Base-by-base conservation (phyloP, 2,113 vertebrate species). In the Anarhynchus alexandrinus region DNA sequence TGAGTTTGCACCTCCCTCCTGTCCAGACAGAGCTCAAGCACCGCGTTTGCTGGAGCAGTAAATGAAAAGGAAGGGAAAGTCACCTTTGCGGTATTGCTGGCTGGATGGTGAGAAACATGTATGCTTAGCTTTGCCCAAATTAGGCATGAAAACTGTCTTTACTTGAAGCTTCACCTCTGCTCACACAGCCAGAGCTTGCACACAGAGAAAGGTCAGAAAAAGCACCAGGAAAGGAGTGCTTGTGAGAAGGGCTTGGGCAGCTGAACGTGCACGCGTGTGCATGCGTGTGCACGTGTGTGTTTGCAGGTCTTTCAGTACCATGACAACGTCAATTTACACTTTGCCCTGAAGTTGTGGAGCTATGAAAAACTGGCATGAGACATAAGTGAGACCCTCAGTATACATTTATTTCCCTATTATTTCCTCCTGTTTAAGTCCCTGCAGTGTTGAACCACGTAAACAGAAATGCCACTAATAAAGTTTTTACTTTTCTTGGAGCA, bases 261-360 rank as follows among this genome's bases (percentile, higher is more conserved):
- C 27, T 52, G 58, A 43, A 29, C 1, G 1, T 18, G 32, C 8
- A 10, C 4, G 38, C 0, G 3, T 65, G 21, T 69, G 52, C 43
- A 16, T 9, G 27, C 12, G 10, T 16, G 19, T 77, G 25, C 34
- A 11, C 14, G 3, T 36, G 32, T 58, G 45, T n/a, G 27, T 22
- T n/a, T n/a, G 22, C 36, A 45, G 22, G 23, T 22, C 30, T 74
- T 79, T 52, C 29, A 22, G 27, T 43, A 30, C 29, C 2, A 0
- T 43, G 32, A 17, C 19, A 38, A 32, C 29, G 34, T 10, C 20
- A 29, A 18, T 51, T 81, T 49, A 43, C 11, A 6, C 26, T 85
- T 64, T 85, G 32, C 9, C 55, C 16, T 64, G 20, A 57, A 62
- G 55, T 51, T 2, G 2, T 58, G 16, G 22, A 80, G 6, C 62